phyloP scores from a whole-genome alignment of 1,140 invertebrate species.

The Helicoverpa zea region DNA sequence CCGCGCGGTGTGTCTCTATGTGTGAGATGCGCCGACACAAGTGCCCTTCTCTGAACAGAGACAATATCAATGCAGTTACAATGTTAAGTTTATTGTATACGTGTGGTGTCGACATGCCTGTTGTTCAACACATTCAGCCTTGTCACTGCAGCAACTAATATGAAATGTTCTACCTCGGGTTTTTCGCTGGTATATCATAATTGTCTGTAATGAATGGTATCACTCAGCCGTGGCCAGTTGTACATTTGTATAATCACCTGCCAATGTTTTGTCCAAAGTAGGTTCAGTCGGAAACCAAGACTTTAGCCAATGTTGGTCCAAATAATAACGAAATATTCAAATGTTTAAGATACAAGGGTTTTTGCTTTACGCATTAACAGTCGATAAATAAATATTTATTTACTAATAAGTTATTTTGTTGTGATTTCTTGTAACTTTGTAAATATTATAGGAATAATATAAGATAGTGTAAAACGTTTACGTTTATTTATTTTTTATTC shows the following conservation, averaged over 20 bases:
- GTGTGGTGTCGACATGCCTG: neutral
- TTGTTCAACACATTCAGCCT: neutral
- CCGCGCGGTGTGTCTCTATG: neutral
- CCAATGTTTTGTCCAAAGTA: constrained; percentile 2
- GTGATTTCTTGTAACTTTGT: constrained; percentile 65
- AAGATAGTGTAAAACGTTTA: constrained; percentile 43
- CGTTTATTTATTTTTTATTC: constrained; percentile 28
- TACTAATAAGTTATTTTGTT: constrained; percentile 78
- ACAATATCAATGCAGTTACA: neutral
- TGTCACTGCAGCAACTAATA: constrained; percentile 10
- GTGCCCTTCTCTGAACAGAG: constrained; percentile 13
- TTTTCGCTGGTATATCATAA: constrained; percentile 5
- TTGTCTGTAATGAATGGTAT: neutral
- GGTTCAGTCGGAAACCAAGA: neutral
- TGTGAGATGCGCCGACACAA: neutral
- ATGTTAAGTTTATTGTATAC: neutral
- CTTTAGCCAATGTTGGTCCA: neutral
- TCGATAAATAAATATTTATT: constrained; percentile 58
- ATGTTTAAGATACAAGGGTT: neutral
- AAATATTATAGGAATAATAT: constrained; percentile 44
- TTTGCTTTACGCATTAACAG: constrained; percentile 24
- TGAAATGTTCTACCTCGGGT: neutral
- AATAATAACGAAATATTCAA: constrained; percentile 2
- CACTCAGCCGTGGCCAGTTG: constrained; percentile 9
- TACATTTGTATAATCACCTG: neutral